phyloP scores from a whole-genome alignment of 2,797 vertebrate genomes.

The Intellagama lesueurii region DNA sequence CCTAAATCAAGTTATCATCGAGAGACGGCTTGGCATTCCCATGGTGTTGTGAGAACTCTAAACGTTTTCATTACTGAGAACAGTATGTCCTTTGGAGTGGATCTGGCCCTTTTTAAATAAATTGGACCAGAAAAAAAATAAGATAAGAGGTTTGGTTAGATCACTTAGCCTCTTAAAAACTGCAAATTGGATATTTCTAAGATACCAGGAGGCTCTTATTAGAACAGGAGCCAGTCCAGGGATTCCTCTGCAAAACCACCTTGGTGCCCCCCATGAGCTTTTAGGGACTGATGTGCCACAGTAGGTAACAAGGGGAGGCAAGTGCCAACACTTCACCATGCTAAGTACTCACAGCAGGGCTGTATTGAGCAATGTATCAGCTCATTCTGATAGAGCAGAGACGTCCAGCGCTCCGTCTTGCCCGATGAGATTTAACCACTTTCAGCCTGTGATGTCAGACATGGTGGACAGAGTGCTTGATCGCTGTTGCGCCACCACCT shows the following conservation, averaged over 20 bases:
- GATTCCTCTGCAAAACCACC: neutral
- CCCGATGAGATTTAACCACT: no score
- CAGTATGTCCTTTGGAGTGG: constrained; percentile 3
- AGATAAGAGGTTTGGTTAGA: neutral
- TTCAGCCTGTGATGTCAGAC: no score
- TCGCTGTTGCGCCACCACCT: no score
- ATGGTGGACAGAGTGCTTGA: no score
- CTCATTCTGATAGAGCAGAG: neutral
- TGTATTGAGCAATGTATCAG: neutral
- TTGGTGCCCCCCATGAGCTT: neutral
- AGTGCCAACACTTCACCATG: no score
- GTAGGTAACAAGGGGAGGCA: neutral
- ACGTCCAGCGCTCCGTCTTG: no score
- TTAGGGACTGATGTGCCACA: no score
- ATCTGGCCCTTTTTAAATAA: constrained; percentile 13
- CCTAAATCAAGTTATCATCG: constrained; percentile 29
- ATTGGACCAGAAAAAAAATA: neutral
- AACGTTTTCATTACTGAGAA: constrained; percentile 23
- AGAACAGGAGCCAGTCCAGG: neutral
- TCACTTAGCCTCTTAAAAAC: neutral
- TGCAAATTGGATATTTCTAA: neutral
- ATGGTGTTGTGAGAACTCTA: neutral
- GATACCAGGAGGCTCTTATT: neutral
- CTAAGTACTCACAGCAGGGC: no score
- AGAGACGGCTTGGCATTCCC: constrained; percentile 13